These are phyloP conservation scores for Pectinophora gossypiella DNA, from an alignment of 1,140 invertebrate genomes.

Conservation along the genomic window DNA sequence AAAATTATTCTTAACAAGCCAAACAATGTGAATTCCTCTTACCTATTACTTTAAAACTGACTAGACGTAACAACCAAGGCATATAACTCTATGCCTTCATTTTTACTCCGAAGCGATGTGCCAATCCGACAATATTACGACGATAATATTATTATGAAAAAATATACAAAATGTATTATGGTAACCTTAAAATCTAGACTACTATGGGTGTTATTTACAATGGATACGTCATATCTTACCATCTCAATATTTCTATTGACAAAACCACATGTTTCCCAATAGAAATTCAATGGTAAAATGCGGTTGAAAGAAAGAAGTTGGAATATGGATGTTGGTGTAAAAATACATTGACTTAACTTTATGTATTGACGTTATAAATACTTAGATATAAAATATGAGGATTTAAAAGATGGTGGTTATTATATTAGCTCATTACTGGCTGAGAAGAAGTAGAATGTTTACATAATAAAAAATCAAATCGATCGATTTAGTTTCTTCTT, in stretches of 20 bases:
- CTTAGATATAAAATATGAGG: too few species aligned
- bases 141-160: slow-evolving; percentile 47
- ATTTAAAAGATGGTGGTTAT: too few species aligned
- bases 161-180: slow-evolving; percentile 65
- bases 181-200: slow-evolving; percentile 45
- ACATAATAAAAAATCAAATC: too few species aligned
- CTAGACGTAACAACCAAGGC: slow-evolving; percentile 63
- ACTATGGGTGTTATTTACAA: slow-evolving; percentile 20
- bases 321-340: too few species aligned
- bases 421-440: too few species aligned
- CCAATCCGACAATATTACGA: slow-evolving; percentile 24
- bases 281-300: neutral
- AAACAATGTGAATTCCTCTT: slow-evolving; percentile 36
- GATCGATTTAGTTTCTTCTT: too few species aligned
- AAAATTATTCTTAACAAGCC: slow-evolving; percentile 28
- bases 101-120: slow-evolving; percentile 54
- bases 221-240: neutral
- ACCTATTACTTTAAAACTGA: slow-evolving; percentile 53
- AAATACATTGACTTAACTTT: too few species aligned
- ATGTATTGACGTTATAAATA: too few species aligned
- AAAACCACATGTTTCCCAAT: neutral
- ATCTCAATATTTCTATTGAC: neutral
- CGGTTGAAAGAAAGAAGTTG: too few species aligned
- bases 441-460: too few species aligned
- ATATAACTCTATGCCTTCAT: slow-evolving; percentile 42